phyloP scores from a whole-genome alignment of 2,113 vertebrate species.

The Clupea harengus region DNA sequence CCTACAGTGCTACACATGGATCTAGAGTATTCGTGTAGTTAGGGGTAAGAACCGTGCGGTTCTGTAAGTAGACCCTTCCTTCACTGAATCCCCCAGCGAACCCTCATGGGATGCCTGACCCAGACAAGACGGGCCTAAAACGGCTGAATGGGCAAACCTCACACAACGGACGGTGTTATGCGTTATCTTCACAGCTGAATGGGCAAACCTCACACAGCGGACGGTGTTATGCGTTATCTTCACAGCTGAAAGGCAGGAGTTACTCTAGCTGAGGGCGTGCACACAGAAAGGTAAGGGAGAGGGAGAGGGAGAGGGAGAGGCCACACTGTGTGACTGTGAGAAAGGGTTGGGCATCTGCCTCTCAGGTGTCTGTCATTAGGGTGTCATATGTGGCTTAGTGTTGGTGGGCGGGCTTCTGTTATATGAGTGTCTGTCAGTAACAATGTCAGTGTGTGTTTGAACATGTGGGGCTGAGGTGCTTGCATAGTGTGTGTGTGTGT shows the following conservation, averaged over 20 bases:
- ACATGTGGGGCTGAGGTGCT: background rate
- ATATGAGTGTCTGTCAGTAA: background rate
- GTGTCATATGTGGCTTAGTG: background rate
- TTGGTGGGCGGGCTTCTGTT: background rate
- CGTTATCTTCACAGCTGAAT: background rate
- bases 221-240: background rate
- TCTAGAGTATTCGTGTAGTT: background rate
- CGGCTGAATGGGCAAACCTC: background rate
- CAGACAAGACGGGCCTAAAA: background rate
- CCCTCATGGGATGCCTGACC: background rate
- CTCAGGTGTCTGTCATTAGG: background rate
- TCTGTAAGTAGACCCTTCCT: background rate
- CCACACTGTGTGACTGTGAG: background rate
- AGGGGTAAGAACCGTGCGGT: background rate
- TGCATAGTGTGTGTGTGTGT: background rate
- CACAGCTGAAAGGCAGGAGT: background rate
- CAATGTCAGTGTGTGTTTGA: background rate
- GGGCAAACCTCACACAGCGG: background rate
- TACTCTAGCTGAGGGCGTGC: background rate
- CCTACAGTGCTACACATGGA: background rate
- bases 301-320: background rate
- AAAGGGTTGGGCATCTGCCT: background rate
- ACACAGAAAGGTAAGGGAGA: background rate
- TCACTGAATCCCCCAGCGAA: background rate
- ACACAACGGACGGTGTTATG: background rate